Evolutionary conservation across 2,113 vertebrate genomes (phyloP).

Genomic region (Ia io): DNA sequence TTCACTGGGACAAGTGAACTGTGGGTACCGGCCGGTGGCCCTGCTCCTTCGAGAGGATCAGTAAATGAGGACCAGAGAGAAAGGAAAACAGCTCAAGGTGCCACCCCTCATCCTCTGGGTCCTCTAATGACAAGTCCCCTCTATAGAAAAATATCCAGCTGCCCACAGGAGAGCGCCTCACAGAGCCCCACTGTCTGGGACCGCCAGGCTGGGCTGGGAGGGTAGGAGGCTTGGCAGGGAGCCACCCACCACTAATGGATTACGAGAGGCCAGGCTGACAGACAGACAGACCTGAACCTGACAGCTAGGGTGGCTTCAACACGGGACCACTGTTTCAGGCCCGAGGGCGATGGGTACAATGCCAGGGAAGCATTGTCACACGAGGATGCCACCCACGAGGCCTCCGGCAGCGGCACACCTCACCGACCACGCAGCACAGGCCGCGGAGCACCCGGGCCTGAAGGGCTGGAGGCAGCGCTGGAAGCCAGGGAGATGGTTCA

Average conservation of each 20-base stretch:
- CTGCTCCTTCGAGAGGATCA: conserved; percentile 78
- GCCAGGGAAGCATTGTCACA: not conserved
- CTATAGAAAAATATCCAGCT: conserved; percentile 83
- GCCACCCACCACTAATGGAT: conserved; percentile 72
- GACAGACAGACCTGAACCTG: conserved; percentile 46
- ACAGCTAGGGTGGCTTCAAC: not conserved
- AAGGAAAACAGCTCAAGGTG: conserved; percentile 86
- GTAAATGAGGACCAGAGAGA: conserved; percentile 82
- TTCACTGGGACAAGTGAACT: conserved; percentile 86
- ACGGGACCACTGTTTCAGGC: not conserved
- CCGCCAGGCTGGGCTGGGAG: conserved; percentile 66
- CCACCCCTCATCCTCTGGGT: conserved; percentile 84
- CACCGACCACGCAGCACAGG: not conserved
- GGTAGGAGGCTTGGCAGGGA: conserved; percentile 73
- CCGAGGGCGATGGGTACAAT: not conserved
- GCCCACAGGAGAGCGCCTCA: conserved; percentile 79
- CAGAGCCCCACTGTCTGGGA: conserved; percentile 83
- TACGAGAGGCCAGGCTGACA: conserved; percentile 70
- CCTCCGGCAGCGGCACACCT: accelerated
- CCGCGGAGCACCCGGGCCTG: not conserved
- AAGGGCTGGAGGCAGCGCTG: not conserved
- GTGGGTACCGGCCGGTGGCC: conserved; percentile 80
- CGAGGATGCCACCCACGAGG: not conserved
- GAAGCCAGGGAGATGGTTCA: not conserved
- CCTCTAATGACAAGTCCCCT: conserved; percentile 81